Evolutionary conservation across 1,140 invertebrate species (phyloP).

Genomic region (Riptortus pedestris): DNA sequence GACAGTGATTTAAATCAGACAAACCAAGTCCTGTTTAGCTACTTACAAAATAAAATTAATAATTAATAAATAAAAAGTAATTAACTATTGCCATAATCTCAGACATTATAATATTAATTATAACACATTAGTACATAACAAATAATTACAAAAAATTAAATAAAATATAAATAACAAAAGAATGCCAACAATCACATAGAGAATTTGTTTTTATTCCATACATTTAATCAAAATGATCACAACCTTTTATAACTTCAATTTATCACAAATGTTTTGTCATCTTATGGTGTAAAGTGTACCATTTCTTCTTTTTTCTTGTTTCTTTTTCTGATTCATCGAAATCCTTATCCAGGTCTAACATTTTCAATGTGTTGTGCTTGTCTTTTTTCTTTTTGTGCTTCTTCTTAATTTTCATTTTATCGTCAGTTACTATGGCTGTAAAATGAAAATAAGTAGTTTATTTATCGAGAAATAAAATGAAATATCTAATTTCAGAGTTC

Average conservation of each 20-base stretch:
- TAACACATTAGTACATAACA: neutral
- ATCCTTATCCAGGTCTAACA: conserved; percentile 25
- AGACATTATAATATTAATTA: neutral
- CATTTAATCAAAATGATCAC: neutral
- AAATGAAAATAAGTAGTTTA: too few relatives aligned
- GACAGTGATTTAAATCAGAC: neutral
- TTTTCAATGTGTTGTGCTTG: conserved; percentile 14
- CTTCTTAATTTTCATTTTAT: conserved; percentile 16
- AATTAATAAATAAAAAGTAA: neutral
- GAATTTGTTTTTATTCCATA: neutral
- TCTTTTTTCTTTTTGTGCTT: conserved; percentile 25
- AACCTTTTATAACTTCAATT: neutral
- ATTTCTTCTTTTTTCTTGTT: conserved; percentile 28
- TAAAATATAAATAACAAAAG: neutral
- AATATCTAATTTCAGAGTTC: too few relatives aligned
- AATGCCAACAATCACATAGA: neutral
- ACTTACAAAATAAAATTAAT: neutral
- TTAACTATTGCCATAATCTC: neutral
- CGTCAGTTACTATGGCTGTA: conserved; percentile 3
- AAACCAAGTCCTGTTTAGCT: too few relatives aligned
- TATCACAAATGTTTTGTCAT: conserved; percentile 11
- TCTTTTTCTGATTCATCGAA: conserved; percentile 26
- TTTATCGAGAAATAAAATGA: too few relatives aligned
- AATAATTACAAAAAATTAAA: neutral
- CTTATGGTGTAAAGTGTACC: conserved; percentile 26